These are phyloP conservation scores for Trilocha varians DNA, from an alignment of 2,888 invertebrate genomes.

Conservation along the genomic window DNA sequence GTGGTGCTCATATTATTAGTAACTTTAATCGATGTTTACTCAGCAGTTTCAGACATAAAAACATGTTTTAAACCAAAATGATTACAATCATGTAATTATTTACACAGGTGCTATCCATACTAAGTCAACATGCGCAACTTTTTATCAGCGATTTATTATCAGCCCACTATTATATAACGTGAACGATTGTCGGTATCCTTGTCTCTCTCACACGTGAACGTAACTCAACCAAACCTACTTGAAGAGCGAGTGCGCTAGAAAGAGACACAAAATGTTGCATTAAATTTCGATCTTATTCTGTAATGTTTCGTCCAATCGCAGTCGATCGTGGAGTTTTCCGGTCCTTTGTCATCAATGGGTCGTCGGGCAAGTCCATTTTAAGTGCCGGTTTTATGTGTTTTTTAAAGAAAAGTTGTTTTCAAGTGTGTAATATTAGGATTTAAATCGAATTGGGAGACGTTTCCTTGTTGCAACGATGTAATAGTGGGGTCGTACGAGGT, in stretches of 20 bases:
- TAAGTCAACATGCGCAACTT: constrained; percentile 40
- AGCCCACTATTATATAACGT: constrained; percentile 60
- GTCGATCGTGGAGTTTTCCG: constrained; percentile 74
- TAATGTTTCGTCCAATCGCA: constrained; percentile 75
- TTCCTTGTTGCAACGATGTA: constrained; percentile 5
- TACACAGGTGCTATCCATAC: not conserved
- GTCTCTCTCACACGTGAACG: constrained; percentile 37
- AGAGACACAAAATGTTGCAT: constrained; percentile 50
- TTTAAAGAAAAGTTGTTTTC: not conserved
- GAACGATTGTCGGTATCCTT: constrained; percentile 32
- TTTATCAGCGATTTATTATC: constrained; percentile 70
- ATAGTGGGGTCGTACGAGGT: constrained; percentile 16
- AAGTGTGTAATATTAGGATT: not conserved
- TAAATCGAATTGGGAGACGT: not conserved
- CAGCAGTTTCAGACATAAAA: too few species aligned
- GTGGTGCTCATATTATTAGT: too few species aligned
- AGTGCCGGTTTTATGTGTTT: constrained; percentile 45
- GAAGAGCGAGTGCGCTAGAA: constrained; percentile 23
- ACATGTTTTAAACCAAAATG: too few species aligned
- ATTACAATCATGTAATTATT: too few species aligned
- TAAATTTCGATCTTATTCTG: constrained; percentile 69
- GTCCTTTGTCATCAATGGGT: constrained; percentile 82
- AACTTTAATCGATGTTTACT: too few species aligned
- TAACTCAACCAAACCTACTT: constrained; percentile 10
- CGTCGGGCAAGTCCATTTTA: constrained; percentile 75